A percentile compares a stretch with the other conserved stretches of the same genome.
Conservation (phyloP, 1,140 invertebrate species). For the Saccostrea glomerata region DNA sequence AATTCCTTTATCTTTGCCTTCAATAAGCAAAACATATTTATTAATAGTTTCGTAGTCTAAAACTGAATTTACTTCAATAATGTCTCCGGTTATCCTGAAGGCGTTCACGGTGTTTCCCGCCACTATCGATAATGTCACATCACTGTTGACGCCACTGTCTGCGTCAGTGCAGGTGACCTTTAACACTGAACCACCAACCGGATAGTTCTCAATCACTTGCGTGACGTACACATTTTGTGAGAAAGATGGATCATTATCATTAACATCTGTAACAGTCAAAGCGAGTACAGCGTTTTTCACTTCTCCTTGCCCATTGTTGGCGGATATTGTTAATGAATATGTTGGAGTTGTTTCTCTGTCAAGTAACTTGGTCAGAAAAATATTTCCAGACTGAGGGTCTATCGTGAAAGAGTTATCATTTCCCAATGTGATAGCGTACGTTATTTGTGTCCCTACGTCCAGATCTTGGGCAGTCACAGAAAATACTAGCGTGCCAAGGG, state of each 20-base stretch:
- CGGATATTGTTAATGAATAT: slow-evolving; percentile 69
- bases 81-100: slow-evolving; percentile 53
- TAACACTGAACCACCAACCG: slow-evolving; percentile 48
- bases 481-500: slow-evolving; percentile 86
- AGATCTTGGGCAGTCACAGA: slow-evolving; percentile 83
- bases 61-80: slow-evolving; percentile 46
- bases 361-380: slow-evolving; percentile 70
- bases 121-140: slow-evolving; percentile 56
- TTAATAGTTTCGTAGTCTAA: slow-evolving; percentile 49
- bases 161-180: slow-evolving; percentile 79
- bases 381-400: slow-evolving; percentile 73
- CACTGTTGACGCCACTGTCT: slow-evolving; percentile 61
- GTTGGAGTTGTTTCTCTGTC: slow-evolving; percentile 69
- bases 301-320: slow-evolving; percentile 53
- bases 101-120: slow-evolving; percentile 52
- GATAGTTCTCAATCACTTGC: slow-evolving; percentile 62
- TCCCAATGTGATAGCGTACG: slow-evolving; percentile 91
- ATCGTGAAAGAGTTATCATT: slow-evolving; percentile 78
- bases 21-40: slow-evolving; percentile 53
- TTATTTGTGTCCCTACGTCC: slow-evolving; percentile 79
- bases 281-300: slow-evolving; percentile 61
- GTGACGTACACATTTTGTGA: slow-evolving; percentile 49
- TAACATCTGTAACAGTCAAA: slow-evolving; percentile 62
- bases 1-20: slow-evolving; percentile 51
- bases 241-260: slow-evolving; percentile 65